phyloP scores from a whole-genome alignment of 1,140 invertebrate genomes.

The Dendrolimus kikuchii region DNA sequence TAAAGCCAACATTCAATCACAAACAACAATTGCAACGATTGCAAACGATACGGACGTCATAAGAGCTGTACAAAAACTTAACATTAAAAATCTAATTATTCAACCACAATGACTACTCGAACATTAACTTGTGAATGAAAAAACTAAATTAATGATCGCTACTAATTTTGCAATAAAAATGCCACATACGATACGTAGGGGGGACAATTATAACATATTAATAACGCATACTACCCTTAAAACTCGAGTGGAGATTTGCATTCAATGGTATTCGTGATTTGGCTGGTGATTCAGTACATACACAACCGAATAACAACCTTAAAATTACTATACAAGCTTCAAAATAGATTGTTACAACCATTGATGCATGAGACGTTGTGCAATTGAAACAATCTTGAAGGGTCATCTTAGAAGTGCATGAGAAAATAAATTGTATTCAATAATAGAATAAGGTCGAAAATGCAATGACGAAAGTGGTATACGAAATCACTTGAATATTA shows the following conservation, averaged over 20 bases:
- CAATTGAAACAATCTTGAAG: constrained; percentile 31
- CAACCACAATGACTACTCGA: neutral
- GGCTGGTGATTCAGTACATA: constrained; percentile 35
- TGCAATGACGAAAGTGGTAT: neutral
- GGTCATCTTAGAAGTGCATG: constrained; percentile 45
- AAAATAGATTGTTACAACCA: constrained; percentile 1
- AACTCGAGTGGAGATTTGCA: constrained; percentile 69
- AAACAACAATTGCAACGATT: neutral
- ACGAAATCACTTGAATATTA: constrained; percentile 69
- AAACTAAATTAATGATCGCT: constrained; percentile 64
- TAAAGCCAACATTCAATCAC: neutral
- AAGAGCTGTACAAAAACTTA: neutral
- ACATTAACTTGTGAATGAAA: neutral
- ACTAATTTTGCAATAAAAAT: constrained; percentile 71
- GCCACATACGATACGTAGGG: constrained; percentile 63
- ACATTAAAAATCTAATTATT: constrained; percentile 1
- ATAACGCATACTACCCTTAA: constrained; percentile 68
- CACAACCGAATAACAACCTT: constrained; percentile 20
- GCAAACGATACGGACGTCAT: neutral
- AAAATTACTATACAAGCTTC: constrained; percentile 12
- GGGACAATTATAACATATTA: constrained; percentile 71
- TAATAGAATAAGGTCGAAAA: constrained; percentile 14
- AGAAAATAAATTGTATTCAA: constrained; percentile 33
- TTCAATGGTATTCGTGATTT: constrained; percentile 59
- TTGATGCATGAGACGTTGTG: constrained; percentile 25